Evolutionary conservation across 2,113 vertebrate genomes (phyloP), one percentile per base, ranked within the genome.

Genomic region (Nettapus auritus): DNA sequence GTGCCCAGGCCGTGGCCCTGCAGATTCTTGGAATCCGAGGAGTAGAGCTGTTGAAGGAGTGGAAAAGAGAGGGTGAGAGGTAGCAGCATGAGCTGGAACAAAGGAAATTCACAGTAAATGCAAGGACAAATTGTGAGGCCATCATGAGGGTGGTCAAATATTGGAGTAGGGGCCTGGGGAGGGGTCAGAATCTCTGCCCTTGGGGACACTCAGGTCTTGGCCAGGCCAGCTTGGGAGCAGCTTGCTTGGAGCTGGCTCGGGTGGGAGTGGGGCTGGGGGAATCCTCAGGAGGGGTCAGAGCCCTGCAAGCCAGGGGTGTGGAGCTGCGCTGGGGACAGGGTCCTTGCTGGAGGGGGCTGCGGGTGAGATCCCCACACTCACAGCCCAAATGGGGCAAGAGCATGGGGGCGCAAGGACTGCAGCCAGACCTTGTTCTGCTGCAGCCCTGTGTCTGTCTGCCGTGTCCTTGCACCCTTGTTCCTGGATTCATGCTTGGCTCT

Each of bases 241-340:
- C 46, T 31, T 78, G 26, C 40, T 91, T 0, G 0, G 38, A 73
- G 40, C 28, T 50, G 85, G 18, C 13, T 44, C 4, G 1, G 13
- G 18, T 34, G 40, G 31, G 55, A 90, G 34, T 14, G 10, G 36
- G 36, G 36, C 60, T 40, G 17, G 60, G 38, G 62, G 67, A 42
- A 29, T 23, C 42, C 78, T 60, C 20, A 21, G 5, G 33, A 64
- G 53, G 66, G 20, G 71, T n/a, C 21, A 26, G n/a, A 63, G 34
- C 25, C 26, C 28, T 11, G 26, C 28, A 18, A 40, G 17, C 26
- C 50, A 25, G 50, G 25, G 50, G 50, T 52, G 50, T 8, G 23
- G 50, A 52, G 50, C 23, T 25, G 13, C 13, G 50, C 42, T 28
- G 31, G 34, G n/a, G 7, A 79, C 25, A 66, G 36, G n/a, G 18